Evolutionary conservation across 1,140 invertebrate species (phyloP).

Genomic region (Nixonia krombeini): DNA sequence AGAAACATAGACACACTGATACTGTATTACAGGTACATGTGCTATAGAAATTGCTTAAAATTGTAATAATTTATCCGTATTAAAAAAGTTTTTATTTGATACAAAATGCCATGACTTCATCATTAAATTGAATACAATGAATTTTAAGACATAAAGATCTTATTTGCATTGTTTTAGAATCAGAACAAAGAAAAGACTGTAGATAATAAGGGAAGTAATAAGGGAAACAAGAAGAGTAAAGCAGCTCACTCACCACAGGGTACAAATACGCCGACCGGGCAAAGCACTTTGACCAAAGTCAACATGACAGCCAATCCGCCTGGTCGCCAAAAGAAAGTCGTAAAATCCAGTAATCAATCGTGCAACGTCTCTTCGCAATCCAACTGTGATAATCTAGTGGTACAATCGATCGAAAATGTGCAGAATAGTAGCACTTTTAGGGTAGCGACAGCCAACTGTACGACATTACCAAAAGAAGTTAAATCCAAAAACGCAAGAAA

Average conservation of each 20-base stretch:
- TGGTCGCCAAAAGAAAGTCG: constrained; percentile 56
- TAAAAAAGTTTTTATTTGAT: no score
- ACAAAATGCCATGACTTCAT: no score
- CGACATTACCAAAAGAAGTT: constrained; percentile 40
- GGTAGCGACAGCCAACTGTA: constrained; percentile 33
- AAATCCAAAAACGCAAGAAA: constrained; percentile 63
- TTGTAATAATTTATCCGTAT: no score
- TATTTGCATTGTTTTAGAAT: constrained; percentile 37
- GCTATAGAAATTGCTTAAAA: no score
- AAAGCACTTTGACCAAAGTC: constrained; percentile 38
- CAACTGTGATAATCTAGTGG: constrained; percentile 68
- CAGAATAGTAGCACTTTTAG: constrained; percentile 43
- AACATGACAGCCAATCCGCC: constrained; percentile 34
- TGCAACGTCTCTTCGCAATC: constrained; percentile 61
- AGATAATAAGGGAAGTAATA: constrained; percentile 51
- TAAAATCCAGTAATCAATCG: constrained; percentile 52
- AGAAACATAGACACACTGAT: constrained; percentile 72
- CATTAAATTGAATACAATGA: neutral
- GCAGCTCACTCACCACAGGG: constrained; percentile 60
- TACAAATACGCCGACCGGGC: constrained; percentile 49
- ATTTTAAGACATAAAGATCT: neutral
- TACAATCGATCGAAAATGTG: constrained; percentile 55
- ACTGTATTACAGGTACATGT: constrained; percentile 46
- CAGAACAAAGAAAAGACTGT: constrained; percentile 62
- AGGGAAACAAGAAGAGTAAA: constrained; percentile 59